A percentile compares a stretch with the other conserved stretches of the same genome.
phyloP scores from a whole-genome alignment of 2,797 vertebrate genomes.

The Sebastiscus tertius region DNA sequence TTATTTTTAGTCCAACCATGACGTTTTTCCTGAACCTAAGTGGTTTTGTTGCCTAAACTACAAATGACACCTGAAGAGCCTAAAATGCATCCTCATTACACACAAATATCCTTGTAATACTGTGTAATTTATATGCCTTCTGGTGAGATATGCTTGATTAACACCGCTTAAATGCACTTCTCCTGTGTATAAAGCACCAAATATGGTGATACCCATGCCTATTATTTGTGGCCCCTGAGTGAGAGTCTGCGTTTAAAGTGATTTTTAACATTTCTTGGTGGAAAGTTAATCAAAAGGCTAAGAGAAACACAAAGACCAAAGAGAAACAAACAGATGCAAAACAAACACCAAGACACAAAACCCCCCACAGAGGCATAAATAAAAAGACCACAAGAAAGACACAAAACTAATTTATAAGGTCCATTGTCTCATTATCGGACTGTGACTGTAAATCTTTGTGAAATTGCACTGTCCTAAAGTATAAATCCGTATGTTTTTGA shows the following conservation, averaged over 20 bases:
- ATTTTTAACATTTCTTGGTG: not conserved
- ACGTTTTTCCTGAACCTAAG: no score
- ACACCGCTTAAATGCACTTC: no score
- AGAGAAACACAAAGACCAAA: not conserved
- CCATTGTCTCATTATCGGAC: not conserved
- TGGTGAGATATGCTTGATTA: no score
- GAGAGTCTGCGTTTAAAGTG: not conserved
- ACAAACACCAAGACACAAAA: no score
- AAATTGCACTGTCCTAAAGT: not conserved
- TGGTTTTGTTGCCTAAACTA: no score
- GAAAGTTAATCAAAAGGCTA: not conserved
- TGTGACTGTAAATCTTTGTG: not conserved
- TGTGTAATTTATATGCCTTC: rapidly evolving
- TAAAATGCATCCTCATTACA: no score
- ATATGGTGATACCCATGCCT: not conserved
- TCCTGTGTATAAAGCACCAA: not conserved
- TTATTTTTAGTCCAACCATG: no score
- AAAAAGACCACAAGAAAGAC: not conserved
- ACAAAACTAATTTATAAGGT: not conserved
- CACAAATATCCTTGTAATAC: no score
- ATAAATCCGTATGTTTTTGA: not conserved
- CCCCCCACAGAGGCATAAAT: not conserved
- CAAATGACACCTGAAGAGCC: rapidly evolving
- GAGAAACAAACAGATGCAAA: not conserved
- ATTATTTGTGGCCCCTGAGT: not conserved